Base-by-base conservation (phyloP, 2,888 invertebrate genomes). In the Poecilus cupreus region DNA sequence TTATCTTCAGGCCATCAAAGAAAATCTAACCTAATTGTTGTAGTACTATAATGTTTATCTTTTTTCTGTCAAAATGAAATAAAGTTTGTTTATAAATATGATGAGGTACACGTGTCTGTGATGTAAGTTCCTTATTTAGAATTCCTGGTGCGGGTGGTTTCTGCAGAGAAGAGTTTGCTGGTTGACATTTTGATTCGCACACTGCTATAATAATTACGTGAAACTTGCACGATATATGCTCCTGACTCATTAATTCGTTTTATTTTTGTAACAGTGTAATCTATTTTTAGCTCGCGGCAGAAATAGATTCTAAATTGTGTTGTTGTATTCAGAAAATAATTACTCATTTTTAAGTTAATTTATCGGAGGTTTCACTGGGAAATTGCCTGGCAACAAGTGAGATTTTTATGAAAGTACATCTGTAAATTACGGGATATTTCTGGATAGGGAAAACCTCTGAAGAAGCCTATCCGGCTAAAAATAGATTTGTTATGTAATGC, bases 361-460 rank as follows among this genome's bases (percentile, higher is more conserved):
- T 24, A n/a, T n/a, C n/a, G n/a, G 8, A 57, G 24, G 4, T 57
- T 57, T 13, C 37, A 18, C 37, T 16, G 78, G 78, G 37, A 80
- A 80, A 39, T 80, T 72, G 54, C 80, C 43, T 80, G 72, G 72
- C 80, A 80, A 80, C 80, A 80, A 80, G 80, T 57, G 51, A 6
- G 80, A 80, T 74, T 74, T 80, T 80, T 80, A 60, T 74, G 54
- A 22, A 74, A 74, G 72, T 80, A 74, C 49, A 81, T 64, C 43
- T 75, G 75, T 81, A 60, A 81, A 81, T 80, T 72, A 43, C 46
- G 54, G 60, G 81, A 81, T 81, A 81, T 81, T 81, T 81, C 46
- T 49, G 81, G 81, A 81, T 74, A 81, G 81, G 81, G 81, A 81
- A 81, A 81, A 81, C 81, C 81, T 75, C 81, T 81, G 81, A 81